Evolutionary conservation across 2,113 vertebrate genomes (phyloP).

Genomic region (Callipepla californica): DNA sequence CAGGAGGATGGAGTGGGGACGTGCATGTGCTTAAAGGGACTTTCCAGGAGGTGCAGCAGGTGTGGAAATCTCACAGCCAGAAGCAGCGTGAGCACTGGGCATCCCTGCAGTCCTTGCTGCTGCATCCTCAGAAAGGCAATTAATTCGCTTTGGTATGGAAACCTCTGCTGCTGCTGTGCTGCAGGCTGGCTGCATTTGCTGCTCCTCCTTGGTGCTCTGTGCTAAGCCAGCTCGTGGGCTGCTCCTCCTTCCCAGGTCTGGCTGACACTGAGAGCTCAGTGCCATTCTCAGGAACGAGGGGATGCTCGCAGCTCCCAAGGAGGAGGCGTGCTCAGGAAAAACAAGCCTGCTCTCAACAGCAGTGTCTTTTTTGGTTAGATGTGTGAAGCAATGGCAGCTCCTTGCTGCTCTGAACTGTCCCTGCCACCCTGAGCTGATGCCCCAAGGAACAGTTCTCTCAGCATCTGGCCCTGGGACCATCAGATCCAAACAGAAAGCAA

Average conservation of each 20-base stretch:
- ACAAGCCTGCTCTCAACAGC: background rate
- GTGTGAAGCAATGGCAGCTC: background rate
- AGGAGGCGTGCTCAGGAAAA: background rate
- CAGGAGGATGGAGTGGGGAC: background rate
- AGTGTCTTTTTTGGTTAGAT: background rate
- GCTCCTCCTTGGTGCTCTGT: background rate
- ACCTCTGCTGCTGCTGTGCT: background rate
- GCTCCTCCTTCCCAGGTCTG: background rate
- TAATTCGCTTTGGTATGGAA: fast-evolving
- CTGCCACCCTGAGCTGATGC: background rate
- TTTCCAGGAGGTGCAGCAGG: background rate
- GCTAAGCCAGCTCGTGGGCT: background rate
- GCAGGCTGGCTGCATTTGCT: background rate
- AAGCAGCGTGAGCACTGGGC: background rate
- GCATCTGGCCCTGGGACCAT: background rate
- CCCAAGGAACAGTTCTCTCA: background rate
- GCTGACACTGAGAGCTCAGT: background rate
- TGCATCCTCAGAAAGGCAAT: background rate
- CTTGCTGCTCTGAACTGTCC: background rate
- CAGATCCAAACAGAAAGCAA: background rate
- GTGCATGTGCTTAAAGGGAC: background rate
- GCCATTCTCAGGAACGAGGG: background rate
- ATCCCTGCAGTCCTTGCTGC: background rate
- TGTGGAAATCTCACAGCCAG: background rate
- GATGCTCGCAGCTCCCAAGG: background rate